These are phyloP conservation scores for Chloroclystis v-ata DNA, from an alignment of 2,888 invertebrate species.

Conservation along the genomic window DNA sequence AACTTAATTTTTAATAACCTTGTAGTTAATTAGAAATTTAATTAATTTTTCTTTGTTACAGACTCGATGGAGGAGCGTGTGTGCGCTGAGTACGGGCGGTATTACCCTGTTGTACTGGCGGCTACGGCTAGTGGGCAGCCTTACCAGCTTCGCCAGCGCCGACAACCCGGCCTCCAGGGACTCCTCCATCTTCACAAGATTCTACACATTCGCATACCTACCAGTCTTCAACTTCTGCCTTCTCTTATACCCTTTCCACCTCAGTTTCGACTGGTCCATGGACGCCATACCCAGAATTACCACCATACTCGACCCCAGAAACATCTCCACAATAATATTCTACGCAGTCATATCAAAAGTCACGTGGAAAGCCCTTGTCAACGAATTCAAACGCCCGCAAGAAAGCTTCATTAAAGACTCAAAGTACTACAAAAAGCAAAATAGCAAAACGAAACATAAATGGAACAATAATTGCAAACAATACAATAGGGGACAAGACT, in stretches of 20 bases:
- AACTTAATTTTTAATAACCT: too few relatives aligned
- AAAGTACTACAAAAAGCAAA: constrained; percentile 65
- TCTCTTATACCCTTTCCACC: constrained; percentile 88
- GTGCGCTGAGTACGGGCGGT: constrained; percentile 82
- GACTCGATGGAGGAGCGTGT: constrained; percentile 84
- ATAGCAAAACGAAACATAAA: constrained; percentile 63
- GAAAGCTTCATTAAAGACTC: constrained; percentile 51
- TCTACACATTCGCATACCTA: constrained; percentile 93
- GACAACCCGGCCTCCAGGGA: constrained; percentile 98
- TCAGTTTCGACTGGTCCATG: constrained; percentile 99
- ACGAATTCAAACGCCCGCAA: constrained; percentile 59
- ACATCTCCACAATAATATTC: constrained; percentile 85
- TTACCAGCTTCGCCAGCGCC: constrained; percentile 92
- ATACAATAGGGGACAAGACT: constrained; percentile 61
- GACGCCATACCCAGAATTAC: constrained; percentile 94
- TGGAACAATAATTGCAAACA: constrained; percentile 66
- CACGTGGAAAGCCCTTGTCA: constrained; percentile 56
- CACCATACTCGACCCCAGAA: constrained; percentile 86
- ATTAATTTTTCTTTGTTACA: constrained; percentile 68
- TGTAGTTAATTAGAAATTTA: too few relatives aligned
- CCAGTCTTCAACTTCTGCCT: constrained; percentile 94
- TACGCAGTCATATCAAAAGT: constrained; percentile 79
- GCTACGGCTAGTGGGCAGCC: constrained; percentile 85
- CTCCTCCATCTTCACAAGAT: constrained; percentile 86
- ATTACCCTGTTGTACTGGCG: constrained; percentile 85